Conservation (phyloP, 2,888 invertebrate species). For the Limnephilus auricula region DNA sequence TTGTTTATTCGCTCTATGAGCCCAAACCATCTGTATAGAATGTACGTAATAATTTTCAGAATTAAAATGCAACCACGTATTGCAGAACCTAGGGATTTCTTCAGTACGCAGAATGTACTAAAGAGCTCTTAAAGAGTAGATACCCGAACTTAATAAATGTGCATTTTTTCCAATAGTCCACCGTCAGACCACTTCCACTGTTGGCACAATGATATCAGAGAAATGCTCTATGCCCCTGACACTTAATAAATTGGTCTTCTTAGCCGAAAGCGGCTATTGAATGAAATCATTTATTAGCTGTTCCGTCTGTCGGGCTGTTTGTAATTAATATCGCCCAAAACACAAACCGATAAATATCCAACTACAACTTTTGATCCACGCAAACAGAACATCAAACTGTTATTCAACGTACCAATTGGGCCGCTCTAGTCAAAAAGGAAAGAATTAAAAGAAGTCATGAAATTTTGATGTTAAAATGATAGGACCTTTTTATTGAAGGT, state of each 20-base stretch:
- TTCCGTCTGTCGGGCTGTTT: slow-evolving; percentile 53
- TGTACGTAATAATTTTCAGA: no score
- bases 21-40: no score
- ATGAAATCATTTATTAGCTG: slow-evolving; percentile 65
- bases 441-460: neutral
- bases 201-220: neutral
- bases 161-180: no score
- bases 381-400: slow-evolving; percentile 7
- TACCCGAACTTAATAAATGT: no score
- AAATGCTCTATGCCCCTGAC: slow-evolving; percentile 58
- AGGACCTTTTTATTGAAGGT: neutral
- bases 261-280: slow-evolving; percentile 65
- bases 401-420: neutral
- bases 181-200: neutral
- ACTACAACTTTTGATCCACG: slow-evolving; percentile 32
- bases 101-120: no score
- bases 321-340: slow-evolving; percentile 41
- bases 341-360: slow-evolving; percentile 36
- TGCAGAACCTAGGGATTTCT: no score
- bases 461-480: neutral
- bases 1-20: no score
- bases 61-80: no score
- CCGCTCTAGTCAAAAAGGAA: neutral
- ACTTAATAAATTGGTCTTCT: slow-evolving; percentile 64
- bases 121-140: no score